Base-by-base conservation (phyloP, 2,113 vertebrate species). In the Antechinus stuartii region DNA sequence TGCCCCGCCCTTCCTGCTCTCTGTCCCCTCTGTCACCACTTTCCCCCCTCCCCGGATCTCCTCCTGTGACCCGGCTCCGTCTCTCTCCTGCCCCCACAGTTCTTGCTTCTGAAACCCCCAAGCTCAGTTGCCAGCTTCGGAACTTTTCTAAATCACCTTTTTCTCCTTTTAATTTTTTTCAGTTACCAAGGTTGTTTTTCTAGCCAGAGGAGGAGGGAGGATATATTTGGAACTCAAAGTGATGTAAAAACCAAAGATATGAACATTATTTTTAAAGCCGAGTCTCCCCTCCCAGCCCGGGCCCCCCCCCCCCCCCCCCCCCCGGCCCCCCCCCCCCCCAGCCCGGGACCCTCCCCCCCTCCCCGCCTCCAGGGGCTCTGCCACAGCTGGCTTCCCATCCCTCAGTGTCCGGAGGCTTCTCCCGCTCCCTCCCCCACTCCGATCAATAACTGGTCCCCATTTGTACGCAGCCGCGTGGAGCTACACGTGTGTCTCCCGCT, bases 41-140 rank as follows among this genome's bases (percentile, higher is more conserved):
- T 25, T 46, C 27, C 16, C 0, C 0, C 55, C 56, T 42, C 2
- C 0, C 9, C 54, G 42, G 27, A 9, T 22, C 89, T 54, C 10
- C 2, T 49, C 47, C 5, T 49, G 47, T 49, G 47, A 49, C 47
- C 47, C 5, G 2, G 2, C 57, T 84, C 35, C 54, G 55, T 61
- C 54, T 54, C 84, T 90, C 54, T 90, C 22, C 56, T 27, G n/a
- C 0, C 2, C 14, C 61, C n/a, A 47, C n/a, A 9, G 12, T 8
- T 52, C 61, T 23, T 0, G 54, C 68, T 42, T 84, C 68, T 84
- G 68, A 42, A 84, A 84, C 2, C 16, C 35, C n/a, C 68, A 22
- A 42, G 42, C 35, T 42, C 68, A 22, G 16, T 84, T 42, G 16
- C 22, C 3, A 68, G n/a, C 16, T 42, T 84, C n/a, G 7, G 0